Conservation (phyloP, 2,797 vertebrate genomes). For the Crocodylus rhombifer region DNA sequence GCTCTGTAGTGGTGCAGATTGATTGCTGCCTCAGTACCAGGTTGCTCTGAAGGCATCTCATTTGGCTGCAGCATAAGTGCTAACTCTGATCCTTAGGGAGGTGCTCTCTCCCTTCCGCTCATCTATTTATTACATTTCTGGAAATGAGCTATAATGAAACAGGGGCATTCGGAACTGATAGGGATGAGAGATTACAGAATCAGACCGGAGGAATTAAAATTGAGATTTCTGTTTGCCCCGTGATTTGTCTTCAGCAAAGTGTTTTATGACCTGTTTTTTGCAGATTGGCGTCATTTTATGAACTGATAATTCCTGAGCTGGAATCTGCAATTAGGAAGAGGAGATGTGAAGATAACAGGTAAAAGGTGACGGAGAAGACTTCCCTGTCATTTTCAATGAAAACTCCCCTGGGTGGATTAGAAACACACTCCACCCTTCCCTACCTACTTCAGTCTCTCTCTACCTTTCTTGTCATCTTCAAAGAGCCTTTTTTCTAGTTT, state of each 20-base stretch:
- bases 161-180: not conserved
- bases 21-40: not conserved
- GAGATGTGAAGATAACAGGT: conserved; percentile 89
- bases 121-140: not conserved
- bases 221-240: not conserved
- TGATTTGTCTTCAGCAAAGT: not conserved
- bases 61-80: not conserved
- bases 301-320: conserved; percentile 88
- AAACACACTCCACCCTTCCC: conserved; percentile 17
- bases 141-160: not conserved
- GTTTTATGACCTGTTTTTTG: not conserved
- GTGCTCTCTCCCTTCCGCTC: not conserved
- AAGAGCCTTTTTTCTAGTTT: conserved; percentile 19
- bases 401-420: not conserved
- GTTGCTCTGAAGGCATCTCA: not conserved
- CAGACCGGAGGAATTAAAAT: not conserved
- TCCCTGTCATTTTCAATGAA: not conserved
- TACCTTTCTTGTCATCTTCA: not conserved
- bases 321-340: conserved; percentile 92
- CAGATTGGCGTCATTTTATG: conserved; percentile 94
- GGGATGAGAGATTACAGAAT: not conserved
- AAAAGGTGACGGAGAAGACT: conserved; percentile 28
- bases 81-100: not conserved
- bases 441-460: not conserved
- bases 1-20: not conserved